Percentiles rank a stretch among this genome's conserved stretches.
phyloP scores from a whole-genome alignment of 2,888 invertebrate species.

The Drosophila flavopinicola region DNA sequence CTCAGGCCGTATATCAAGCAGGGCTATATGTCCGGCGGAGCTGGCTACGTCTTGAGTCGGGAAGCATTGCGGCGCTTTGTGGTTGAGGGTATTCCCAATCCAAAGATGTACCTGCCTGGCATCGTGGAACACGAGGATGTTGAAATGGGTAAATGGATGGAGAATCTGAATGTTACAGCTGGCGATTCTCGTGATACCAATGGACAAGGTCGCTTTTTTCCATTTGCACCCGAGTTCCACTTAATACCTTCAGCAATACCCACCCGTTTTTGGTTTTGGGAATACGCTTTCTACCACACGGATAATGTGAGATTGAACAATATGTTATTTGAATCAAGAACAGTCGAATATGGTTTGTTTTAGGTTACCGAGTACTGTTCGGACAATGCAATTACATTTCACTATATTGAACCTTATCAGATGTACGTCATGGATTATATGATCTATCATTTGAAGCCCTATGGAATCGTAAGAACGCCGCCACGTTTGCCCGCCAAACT shows the following conservation, averaged over 20 bases:
- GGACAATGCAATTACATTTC: too few relatives aligned
- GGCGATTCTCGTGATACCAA: slow-evolving; percentile 94
- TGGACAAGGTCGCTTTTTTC: slow-evolving; percentile 96
- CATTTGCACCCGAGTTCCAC: slow-evolving; percentile 96
- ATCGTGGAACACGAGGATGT: background rate
- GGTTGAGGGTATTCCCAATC: slow-evolving; percentile 8
- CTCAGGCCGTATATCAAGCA: slow-evolving; percentile 21
- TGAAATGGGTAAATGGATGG: slow-evolving; percentile 88
- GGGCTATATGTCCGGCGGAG: slow-evolving; percentile 30
- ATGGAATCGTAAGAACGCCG: too few relatives aligned
- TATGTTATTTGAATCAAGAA: too few relatives aligned
- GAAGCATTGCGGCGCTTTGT: slow-evolving; percentile 28
- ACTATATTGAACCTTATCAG: too few relatives aligned
- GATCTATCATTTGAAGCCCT: too few relatives aligned
- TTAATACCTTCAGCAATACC: slow-evolving; percentile 89
- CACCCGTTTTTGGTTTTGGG: slow-evolving; percentile 96
- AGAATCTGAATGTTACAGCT: slow-evolving; percentile 92
- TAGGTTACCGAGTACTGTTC: too few relatives aligned
- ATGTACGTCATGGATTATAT: too few relatives aligned
- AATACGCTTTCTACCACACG: slow-evolving; percentile 95
- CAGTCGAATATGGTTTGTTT: too few relatives aligned
- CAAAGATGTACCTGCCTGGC: background rate
- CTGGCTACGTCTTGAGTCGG: slow-evolving; percentile 22
- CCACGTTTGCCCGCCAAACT: too few relatives aligned
- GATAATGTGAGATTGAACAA: slow-evolving; percentile 86